Base-by-base conservation (phyloP, 1,140 invertebrate species). In the Gonioctena quinquepunctata region DNA sequence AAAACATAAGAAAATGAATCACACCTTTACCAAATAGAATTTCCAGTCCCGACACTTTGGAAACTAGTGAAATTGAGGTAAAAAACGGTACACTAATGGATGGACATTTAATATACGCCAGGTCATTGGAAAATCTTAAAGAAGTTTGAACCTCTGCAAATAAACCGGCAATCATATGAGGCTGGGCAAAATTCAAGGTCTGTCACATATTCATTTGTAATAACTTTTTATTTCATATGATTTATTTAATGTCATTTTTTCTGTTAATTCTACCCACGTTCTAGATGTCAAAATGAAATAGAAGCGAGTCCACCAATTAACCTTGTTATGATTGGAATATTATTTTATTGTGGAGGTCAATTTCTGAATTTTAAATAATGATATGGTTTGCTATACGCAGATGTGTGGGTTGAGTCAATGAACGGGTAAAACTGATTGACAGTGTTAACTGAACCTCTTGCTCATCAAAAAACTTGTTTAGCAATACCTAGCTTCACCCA, bases 291-390 rank as follows among this genome's bases (percentile, higher is more conserved):
- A 42, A 42, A 42, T 54, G 19, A 21, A 18, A 18, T 21, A 23
- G 8, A 22, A 8, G 13, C 22, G 19, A 23, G 52, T 23, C 22
- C 18, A 54, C 18, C 52, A 54, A 54, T 54, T 54, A 54, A 54
- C 52, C 52, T 54, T 54, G 52, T 54, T 54, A 54, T 18, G 22
- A 54, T 54, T 54, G 52, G 19, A 54, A 54, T 54, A 54, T 54
- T 54, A 54, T 54, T 13, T 54, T 54, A 54, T 54, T 16, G 6
- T 54, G 52, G 19, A 54, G 52, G 52, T 54, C 52, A 23, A 42
- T 22, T 3, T 16, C 52, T 23, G 52, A 54, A 54, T 54, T 7
- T 42, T 21, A 54, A 54, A 54, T 54, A 54, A 54, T 54, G 19
- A 42, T 42, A 42, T 11, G 33, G 33, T 42, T 42, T 11, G 33